phyloP scores from a whole-genome alignment of 2,797 vertebrate species.

The Hybognathus amarus region DNA sequence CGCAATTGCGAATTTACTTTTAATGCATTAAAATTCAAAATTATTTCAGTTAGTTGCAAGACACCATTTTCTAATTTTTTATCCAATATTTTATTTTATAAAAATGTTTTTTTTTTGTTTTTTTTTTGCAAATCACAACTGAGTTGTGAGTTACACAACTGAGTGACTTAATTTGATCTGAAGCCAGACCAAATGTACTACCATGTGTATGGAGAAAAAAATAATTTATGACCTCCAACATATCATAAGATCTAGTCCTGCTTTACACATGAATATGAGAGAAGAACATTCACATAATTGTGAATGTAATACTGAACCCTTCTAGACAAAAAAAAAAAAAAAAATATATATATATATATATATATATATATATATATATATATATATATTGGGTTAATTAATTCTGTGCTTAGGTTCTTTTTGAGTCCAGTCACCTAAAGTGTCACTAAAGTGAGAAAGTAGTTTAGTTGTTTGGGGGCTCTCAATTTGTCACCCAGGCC shows the following conservation, averaged over 20 bases:
- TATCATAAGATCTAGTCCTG: background rate
- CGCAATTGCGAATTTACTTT: too few species aligned
- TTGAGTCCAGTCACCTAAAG: slow-evolving; percentile 28
- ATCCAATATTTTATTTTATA: background rate
- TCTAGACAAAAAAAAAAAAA: too few species aligned
- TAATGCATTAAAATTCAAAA: background rate
- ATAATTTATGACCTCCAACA: background rate
- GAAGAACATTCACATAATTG: background rate
- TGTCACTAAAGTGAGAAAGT: slow-evolving; percentile 36
- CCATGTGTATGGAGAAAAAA: background rate
- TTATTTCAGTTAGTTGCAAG: background rate
- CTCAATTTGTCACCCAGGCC: slow-evolving; percentile 33
- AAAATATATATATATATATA: too few species aligned
- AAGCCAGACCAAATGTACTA: background rate
- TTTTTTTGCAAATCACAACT: background rate
- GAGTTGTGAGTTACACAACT: too few species aligned
- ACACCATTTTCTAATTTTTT: background rate
- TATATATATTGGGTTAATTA: background rate
- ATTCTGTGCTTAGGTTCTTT: background rate
- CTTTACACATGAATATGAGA: background rate
- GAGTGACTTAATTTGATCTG: background rate
- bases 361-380: too few species aligned
- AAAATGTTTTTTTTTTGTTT: too few species aligned
- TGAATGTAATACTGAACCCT: background rate
- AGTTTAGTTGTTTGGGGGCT: slow-evolving; percentile 20